These are phyloP conservation scores for Caenorhabditis panamensis DNA, from an alignment of 2,888 invertebrate genomes.

Conservation along the genomic window DNA sequence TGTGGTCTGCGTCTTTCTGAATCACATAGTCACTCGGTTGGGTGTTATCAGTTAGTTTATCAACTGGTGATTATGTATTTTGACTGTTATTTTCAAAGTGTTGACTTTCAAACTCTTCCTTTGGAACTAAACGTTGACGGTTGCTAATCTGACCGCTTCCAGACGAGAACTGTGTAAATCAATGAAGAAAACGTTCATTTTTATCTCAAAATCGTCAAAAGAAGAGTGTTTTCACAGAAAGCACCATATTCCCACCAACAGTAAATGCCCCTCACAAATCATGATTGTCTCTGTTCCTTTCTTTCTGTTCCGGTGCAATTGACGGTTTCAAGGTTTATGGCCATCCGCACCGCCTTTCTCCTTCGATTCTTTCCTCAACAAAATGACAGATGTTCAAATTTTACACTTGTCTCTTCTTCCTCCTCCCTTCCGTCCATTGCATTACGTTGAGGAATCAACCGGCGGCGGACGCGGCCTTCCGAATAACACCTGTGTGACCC, in stretches of 20 bases:
- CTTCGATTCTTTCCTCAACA: conserved; percentile 9
- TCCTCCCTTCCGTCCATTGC: neutral
- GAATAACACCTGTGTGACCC: conserved; percentile 53
- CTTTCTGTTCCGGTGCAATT: conserved; percentile 50
- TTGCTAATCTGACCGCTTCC: no score
- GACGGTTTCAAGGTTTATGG: conserved; percentile 58
- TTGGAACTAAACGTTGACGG: no score
- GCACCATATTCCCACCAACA: no score
- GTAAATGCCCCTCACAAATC: no score
- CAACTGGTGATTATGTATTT: no score
- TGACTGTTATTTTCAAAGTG: no score
- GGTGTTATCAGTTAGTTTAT: conserved; percentile 12
- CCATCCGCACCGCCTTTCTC: conserved; percentile 18
- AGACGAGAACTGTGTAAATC: conserved; percentile 5
- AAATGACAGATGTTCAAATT: conserved; percentile 60
- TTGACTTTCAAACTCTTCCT: no score
- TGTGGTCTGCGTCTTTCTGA: conserved; percentile 32
- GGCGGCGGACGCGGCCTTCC: neutral
- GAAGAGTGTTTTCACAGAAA: conserved; percentile 15
- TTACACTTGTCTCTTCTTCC: conserved; percentile 45
- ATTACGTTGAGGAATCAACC: conserved; percentile 32
- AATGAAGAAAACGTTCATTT: neutral
- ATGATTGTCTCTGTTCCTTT: neutral
- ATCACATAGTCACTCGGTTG: neutral
- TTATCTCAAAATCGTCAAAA: conserved; percentile 16